Percentiles rank a stretch among this genome's conserved stretches.
Conservation (phyloP, 2,888 invertebrate genomes). For the Drosophila fulvimacula region DNA sequence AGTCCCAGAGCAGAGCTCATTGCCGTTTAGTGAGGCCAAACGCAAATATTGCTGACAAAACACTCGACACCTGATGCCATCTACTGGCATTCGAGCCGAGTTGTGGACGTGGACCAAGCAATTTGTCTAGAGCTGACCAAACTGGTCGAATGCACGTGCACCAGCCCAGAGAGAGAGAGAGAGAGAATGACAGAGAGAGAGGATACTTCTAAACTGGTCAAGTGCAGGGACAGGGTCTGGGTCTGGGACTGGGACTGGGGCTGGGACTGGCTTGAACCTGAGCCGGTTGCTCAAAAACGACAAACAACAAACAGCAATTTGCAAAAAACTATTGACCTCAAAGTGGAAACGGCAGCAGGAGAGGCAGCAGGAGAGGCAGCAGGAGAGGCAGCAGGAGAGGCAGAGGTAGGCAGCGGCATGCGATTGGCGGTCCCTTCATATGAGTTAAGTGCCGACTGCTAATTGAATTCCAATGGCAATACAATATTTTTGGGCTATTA, state of each 20-base stretch:
- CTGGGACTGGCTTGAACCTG: constrained; percentile 27
- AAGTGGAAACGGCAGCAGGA: constrained; percentile 53
- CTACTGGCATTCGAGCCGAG: constrained; percentile 41
- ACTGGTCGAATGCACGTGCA: constrained; percentile 70
- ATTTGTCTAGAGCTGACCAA: constrained; percentile 69
- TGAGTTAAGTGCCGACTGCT: constrained; percentile 52
- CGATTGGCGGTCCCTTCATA: constrained; percentile 54
- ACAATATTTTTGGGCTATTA: constrained; percentile 78
- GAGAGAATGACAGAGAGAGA: constrained; percentile 7
- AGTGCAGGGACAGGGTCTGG: constrained; percentile 40
- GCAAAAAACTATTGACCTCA: constrained; percentile 73
- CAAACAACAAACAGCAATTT: constrained; percentile 66
- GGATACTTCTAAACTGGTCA: constrained; percentile 50
- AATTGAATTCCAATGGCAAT: constrained; percentile 79
- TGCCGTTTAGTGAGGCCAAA: constrained; percentile 65
- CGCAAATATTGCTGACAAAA: constrained; percentile 83
- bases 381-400: constrained; percentile 6
- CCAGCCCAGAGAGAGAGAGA: constrained; percentile 12
- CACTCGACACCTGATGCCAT: constrained; percentile 82
- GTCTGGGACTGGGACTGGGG: constrained; percentile 23
- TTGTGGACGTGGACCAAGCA: constrained; percentile 46
- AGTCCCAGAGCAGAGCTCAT: constrained; percentile 26
- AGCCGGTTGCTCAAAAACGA: constrained; percentile 64
- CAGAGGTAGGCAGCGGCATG: constrained; percentile 22
- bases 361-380: constrained; percentile 11